These are phyloP conservation scores for Catostylus mosaicus DNA, from an alignment of 30 jellyfish, hydroid and myxozoan species.

Conservation along the genomic window DNA sequence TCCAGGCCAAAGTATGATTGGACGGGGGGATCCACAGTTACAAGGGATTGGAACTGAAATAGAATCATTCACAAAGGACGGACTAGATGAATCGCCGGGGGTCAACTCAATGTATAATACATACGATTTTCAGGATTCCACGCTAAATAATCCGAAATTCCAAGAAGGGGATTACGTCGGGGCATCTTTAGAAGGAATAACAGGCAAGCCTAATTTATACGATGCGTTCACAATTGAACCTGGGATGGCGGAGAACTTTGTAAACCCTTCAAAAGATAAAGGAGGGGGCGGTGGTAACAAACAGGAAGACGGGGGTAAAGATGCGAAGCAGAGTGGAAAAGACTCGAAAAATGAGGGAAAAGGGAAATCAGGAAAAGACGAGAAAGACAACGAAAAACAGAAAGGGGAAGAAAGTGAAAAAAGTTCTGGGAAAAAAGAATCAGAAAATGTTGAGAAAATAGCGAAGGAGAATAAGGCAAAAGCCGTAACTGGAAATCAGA, in stretches of 20 bases:
- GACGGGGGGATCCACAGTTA: slow-evolving; percentile 37
- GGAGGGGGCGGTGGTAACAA: slow-evolving; percentile 7
- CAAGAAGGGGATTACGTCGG: slow-evolving; percentile 73
- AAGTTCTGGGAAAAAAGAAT: background rate
- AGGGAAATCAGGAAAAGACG: slow-evolving; percentile 5
- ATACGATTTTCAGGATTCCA: slow-evolving; percentile 49
- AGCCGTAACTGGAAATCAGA: slow-evolving; percentile 9
- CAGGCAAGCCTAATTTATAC: slow-evolving; percentile 38
- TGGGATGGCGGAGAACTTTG: slow-evolving; percentile 55
- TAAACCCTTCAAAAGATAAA: slow-evolving; percentile 23
- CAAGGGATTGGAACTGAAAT: slow-evolving; percentile 58
- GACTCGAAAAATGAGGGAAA: slow-evolving; percentile 10
- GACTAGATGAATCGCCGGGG: slow-evolving; percentile 35
- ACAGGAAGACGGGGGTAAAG: background rate
- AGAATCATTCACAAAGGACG: slow-evolving; percentile 64
- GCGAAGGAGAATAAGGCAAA: background rate
- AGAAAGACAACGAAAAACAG: background rate
- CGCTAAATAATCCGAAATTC: slow-evolving; percentile 41
- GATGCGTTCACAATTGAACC: slow-evolving; percentile 48
- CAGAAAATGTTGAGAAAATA: background rate
- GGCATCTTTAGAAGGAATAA: slow-evolving; percentile 6
- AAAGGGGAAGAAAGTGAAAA: slow-evolving; percentile 3
- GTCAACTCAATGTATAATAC: slow-evolving; percentile 20
- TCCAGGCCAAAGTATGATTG: slow-evolving; percentile 27
- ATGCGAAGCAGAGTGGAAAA: slow-evolving; percentile 5